A percentile compares a stretch with the other conserved stretches of the same genome.
These are phyloP conservation scores for Austrolebias charrua DNA, from an alignment of 2,797 vertebrate genomes.

Conservation along the genomic window DNA sequence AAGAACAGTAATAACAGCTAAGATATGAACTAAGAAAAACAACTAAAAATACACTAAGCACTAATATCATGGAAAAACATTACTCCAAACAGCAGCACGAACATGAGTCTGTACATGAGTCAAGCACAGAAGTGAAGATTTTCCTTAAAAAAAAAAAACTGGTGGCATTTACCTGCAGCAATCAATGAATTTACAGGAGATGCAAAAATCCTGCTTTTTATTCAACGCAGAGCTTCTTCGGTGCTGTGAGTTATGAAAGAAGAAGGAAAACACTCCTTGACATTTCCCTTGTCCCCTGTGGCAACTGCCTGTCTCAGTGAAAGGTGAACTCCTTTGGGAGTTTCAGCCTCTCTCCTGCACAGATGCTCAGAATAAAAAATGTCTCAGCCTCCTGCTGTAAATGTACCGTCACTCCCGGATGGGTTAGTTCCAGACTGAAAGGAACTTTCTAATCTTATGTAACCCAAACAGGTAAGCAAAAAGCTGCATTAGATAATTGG, in stretches of 20 bases:
- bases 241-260: constrained; percentile 38
- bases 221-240: constrained; percentile 27
- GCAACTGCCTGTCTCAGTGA: constrained; percentile 71
- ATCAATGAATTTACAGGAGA: constrained; percentile 2
- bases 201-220: constrained; percentile 9
- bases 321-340: constrained; percentile 78
- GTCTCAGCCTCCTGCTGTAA: constrained; percentile 54
- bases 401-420: constrained; percentile 10
- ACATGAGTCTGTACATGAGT: too few relatives aligned
- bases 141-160: constrained; percentile 14
- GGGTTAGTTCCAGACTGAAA: constrained; percentile 38
- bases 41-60: too few relatives aligned
- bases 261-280: constrained; percentile 55
- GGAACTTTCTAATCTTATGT: constrained; percentile 8
- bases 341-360: constrained; percentile 51
- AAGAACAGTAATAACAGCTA: too few relatives aligned
- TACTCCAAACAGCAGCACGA: too few relatives aligned
- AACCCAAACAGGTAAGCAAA: neutral
- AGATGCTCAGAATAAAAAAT: constrained; percentile 72
- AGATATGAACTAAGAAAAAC: too few relatives aligned
- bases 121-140: constrained; percentile 18
- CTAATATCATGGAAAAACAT: too few relatives aligned
- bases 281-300: constrained; percentile 75
- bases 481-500: constrained; percentile 1
- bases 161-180: constrained; percentile 20